phyloP scores from a whole-genome alignment of 1,140 invertebrate genomes.

The Anoplophora glabripennis region DNA sequence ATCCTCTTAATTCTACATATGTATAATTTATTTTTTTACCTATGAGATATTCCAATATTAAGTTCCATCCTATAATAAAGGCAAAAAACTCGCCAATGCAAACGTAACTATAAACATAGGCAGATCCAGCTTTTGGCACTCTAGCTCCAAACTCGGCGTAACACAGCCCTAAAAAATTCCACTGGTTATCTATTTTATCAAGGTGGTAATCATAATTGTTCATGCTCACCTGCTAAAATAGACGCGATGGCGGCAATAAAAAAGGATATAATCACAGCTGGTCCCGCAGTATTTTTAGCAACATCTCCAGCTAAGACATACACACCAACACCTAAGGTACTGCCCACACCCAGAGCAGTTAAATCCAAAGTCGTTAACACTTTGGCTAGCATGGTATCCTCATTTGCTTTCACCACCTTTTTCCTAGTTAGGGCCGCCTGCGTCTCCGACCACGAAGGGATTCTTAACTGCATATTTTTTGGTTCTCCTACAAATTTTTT shows the following conservation, averaged over 20 bases:
- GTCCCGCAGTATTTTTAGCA: conserved; percentile 61
- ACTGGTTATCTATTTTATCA: not conserved
- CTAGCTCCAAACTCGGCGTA: conserved; percentile 88
- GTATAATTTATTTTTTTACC: conserved; percentile 53
- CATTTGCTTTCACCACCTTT: conserved; percentile 40
- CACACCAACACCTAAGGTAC: conserved; percentile 67
- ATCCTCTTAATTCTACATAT: not conserved
- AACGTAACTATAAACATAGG: conserved; percentile 88
- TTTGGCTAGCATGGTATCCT: conserved; percentile 59
- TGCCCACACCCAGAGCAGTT: conserved; percentile 57
- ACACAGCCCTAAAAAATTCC: conserved; percentile 64
- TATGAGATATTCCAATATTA: conserved; percentile 87
- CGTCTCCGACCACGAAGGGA: conserved; percentile 30
- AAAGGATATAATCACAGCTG: conserved; percentile 64
- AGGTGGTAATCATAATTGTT: not conserved
- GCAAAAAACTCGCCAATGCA: conserved; percentile 81
- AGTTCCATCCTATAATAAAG: conserved; percentile 84
- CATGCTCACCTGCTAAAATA: conserved; percentile 61
- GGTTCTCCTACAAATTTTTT: conserved; percentile 15
- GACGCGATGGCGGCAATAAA: conserved; percentile 67
- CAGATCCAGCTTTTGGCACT: conserved; percentile 83
- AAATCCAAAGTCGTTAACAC: conserved; percentile 74
- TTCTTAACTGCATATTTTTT: conserved; percentile 29
- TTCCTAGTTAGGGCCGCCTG: conserved; percentile 34
- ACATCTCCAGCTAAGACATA: conserved; percentile 69